phyloP scores from a whole-genome alignment of 1,140 invertebrate genomes.

The Bombus terrestris region DNA sequence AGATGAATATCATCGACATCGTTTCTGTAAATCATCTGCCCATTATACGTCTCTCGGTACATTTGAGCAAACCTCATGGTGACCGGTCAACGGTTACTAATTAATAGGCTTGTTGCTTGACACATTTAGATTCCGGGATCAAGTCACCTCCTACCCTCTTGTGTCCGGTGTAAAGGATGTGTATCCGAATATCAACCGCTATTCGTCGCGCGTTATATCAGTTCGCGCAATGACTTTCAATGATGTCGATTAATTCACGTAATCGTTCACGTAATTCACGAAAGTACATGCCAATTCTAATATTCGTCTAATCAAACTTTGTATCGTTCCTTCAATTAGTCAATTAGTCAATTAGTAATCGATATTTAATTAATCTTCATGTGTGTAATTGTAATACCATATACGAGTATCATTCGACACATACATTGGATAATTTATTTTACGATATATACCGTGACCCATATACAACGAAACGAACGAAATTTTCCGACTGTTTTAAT shows the following conservation, averaged over 20 bases:
- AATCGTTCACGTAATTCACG: not conserved
- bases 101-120: not conserved
- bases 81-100: not conserved
- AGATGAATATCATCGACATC: not conserved
- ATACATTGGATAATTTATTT: too few relatives aligned
- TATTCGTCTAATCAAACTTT: not conserved
- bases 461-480: too few relatives aligned
- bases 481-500: too few relatives aligned
- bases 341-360: too few relatives aligned
- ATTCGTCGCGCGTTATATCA: not conserved
- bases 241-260: not conserved
- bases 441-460: too few relatives aligned
- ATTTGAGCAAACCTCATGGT: not conserved
- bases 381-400: too few relatives aligned
- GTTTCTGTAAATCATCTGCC: not conserved
- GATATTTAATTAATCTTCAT: too few relatives aligned
- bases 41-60: not conserved
- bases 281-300: not conserved
- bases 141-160: not conserved
- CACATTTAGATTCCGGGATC: not conserved
- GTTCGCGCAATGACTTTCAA: not conserved
- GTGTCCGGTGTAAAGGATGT: not conserved
- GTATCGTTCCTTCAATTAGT: too few relatives aligned
- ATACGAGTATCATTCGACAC: too few relatives aligned
- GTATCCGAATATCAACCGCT: not conserved